Evolutionary conservation across 2,888 invertebrate species (phyloP), one percentile per base, ranked within the genome.

Genomic region (Lycocerus yunnanus): DNA sequence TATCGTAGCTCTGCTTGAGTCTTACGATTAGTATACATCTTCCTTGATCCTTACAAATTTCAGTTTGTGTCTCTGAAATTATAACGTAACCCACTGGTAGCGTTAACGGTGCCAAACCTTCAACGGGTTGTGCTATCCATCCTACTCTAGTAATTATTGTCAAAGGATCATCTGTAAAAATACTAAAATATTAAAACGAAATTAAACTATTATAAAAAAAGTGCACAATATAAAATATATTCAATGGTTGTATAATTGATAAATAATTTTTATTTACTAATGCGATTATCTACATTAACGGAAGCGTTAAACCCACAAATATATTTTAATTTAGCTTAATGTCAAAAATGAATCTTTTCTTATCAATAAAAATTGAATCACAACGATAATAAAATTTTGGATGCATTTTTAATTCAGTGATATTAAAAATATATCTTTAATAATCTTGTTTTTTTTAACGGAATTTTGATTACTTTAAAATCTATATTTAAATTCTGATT

Each of bases 1-100:
- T 92, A 84, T 95, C 93, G 81, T 89, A 93, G 18, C 88, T 89
- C 84, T 94, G 94, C 66, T 92, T 91, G 18, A 88, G 84, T 11
- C 92, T 16, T n/a, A 63, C 61, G n/a, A 20, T 63, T 63, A 18
- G 8, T 6, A 18, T 3, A 18, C 61, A 63, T 8, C 3, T 9
- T 63, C 18, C 61, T 8, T 2, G 61, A 16, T 16, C n/a, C n/a
- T 16, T n/a, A 18, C 61, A 63, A 10, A 18, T 63, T 14, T 63
- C 10, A 2, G 61, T 18, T 16, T 16, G 18, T 13, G 61, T 63
- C 8, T 63, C 18, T 0, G 20, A 18, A 15, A 63, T 63, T 16
- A 63, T 63, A 18, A 63, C 61, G 11, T 63, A 63, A n/a, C 13
- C 18, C 6, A 63, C 61, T 18, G 61, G 61, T 18, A 60, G 15